Evolutionary conservation across 2,888 invertebrate genomes (phyloP), one percentile per base, ranked within the genome.

Genomic region (Ophonus ardosiacus): DNA sequence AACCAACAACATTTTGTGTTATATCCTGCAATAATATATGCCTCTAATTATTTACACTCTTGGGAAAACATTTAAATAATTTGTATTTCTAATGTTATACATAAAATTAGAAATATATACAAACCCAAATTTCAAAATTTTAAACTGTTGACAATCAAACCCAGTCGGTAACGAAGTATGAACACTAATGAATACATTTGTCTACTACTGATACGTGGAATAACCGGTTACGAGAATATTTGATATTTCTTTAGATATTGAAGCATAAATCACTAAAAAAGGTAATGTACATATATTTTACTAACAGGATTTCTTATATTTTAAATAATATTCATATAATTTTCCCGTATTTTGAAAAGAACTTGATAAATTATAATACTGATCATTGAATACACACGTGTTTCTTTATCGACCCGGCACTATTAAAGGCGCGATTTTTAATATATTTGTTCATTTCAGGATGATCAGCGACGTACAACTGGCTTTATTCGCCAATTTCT

Each of bases 401-500:
- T 59, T 15, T 31, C 31, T 31, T 59, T 59, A 59, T 15, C 59
- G 15, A 59, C 31, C 10, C 10, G 6, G 51, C 7, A 15, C 15
- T 57, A 56, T 21, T 5, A 56, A 82, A 31, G 38, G 57, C 71
- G 74, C 57, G 61, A 84, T 63, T 43, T 79, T 74, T 65, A 84
- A 81, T 71, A 0, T 31, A 8, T 68, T 31, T 31, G 24, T 65
- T 10, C 7, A 13, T 51, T 51, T 51, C 43, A 51, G 43, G 10
- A 99, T 99, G 99, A 98, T 99, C 88, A 98, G 98, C 0, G 99
- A 99, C 90, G 96, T 99, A 61, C 99, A 99, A 92, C 92, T 99
- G 88, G 98, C 98, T 0, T 95, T 99, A 85, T 98, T 99, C 92
- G 97, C 98, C 87, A 99, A 99, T 92, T 96, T 98, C 87, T 92